These are phyloP conservation scores for Euschistus heros DNA, from an alignment of 1,140 invertebrate genomes.

Conservation along the genomic window DNA sequence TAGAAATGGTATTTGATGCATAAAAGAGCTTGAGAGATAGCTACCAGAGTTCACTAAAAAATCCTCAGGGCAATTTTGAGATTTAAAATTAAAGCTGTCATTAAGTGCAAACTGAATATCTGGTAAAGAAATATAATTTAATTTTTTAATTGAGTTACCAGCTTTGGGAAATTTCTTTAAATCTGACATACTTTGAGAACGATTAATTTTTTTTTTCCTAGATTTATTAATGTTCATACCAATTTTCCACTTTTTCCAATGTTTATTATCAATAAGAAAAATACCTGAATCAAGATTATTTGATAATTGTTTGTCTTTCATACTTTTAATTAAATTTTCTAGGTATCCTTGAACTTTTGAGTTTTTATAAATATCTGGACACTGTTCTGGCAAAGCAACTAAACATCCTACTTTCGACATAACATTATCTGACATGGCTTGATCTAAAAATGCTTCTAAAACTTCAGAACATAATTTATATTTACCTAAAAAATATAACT, in stretches of 20 bases:
- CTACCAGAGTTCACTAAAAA: not conserved
- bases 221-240: constrained; percentile 30
- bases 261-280: constrained; percentile 41
- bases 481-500: constrained; percentile 40
- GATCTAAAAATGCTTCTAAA: constrained; percentile 33
- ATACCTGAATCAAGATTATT: constrained; percentile 42
- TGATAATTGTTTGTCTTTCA: constrained; percentile 31
- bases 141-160: not conserved
- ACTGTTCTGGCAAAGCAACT: constrained; percentile 18
- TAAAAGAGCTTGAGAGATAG: not conserved
- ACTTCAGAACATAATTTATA: constrained; percentile 39
- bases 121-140: too few relatives aligned
- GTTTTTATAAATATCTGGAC: constrained; percentile 13
- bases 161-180: not conserved
- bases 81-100: too few relatives aligned
- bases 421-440: constrained; percentile 22
- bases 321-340: constrained; percentile 36
- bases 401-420: constrained; percentile 23
- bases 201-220: constrained; percentile 28
- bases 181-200: constrained; percentile 2
- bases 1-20: constrained; percentile 29
- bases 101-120: too few relatives aligned
- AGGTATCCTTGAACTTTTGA: constrained; percentile 31
- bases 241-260: constrained; percentile 32
- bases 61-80: not conserved